Base-by-base conservation (phyloP, 2,113 vertebrate species). In the Glaucomys volans region DNA sequence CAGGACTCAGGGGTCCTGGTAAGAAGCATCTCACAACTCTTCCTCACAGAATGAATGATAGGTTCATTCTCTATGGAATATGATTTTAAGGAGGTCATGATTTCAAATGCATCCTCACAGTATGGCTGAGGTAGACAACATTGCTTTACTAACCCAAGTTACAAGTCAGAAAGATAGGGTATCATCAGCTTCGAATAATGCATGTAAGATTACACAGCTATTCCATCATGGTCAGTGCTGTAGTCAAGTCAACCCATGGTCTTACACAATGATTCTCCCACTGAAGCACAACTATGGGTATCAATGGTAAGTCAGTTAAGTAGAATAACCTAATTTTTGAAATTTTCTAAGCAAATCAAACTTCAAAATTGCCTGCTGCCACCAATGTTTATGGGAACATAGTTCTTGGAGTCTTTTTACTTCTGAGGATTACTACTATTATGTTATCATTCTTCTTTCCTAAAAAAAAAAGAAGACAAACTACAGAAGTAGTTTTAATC, bases 261-360 rank as follows among this genome's bases (percentile, higher is more conserved):
- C n/a, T 32, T n/a, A 16, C 40, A 79, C 12, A 13, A 88, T 11
- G 17, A 3, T 81, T 30, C 6, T 26, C 66, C 20, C 22, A 35
- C 7, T 71, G 20, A 87, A 83, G 50, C 7, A 77, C 50, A 75
- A 12, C 62, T 50, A 42, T 4, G 24, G 17, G 17, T 8, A 47
- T 76, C 71, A 74, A n/a, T n/a, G 28, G 18, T 69, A 54, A 91
- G 42, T 32, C 42, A 0, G 20, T 30, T 28, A 82, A 71, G 8
- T 37, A 64, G 28, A 42, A 20, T 52, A 37, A 12, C 0, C 4
- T 66, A 16, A 2, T 26, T 42, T 84, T 89, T 42, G 71, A 11
- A 76, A 32, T 76, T 57, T 94, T 79, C 37, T 62, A 72, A 94
- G 59, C 59, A 94, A 92, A 80, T 26, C 2, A 74, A 69, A 47